Conservation (phyloP, 2,888 invertebrate species). For the Lochmaea capreae region DNA sequence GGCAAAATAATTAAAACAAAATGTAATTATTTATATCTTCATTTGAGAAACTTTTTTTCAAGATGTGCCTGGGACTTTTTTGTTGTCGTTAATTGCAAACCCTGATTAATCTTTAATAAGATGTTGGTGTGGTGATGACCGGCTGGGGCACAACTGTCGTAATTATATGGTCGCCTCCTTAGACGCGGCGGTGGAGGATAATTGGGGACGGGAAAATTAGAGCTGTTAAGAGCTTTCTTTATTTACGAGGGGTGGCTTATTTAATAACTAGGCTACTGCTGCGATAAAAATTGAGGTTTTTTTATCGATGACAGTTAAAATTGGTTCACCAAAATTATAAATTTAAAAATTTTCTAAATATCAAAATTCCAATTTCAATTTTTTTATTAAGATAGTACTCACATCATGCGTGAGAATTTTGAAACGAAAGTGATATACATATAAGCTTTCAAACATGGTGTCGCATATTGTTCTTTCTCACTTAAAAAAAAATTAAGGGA, state of each 20-base stretch:
- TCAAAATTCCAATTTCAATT: no score
- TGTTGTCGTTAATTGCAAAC: constrained; percentile 58
- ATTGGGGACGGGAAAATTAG: constrained; percentile 55
- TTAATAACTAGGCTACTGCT: constrained; percentile 31
- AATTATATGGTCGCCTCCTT: constrained; percentile 58
- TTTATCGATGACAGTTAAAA: not conserved
- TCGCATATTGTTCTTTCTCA: no score
- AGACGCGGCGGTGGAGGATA: constrained; percentile 46
- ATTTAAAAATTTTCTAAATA: no score
- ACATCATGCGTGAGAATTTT: no score
- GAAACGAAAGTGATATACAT: no score
- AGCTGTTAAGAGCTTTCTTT: constrained; percentile 53
- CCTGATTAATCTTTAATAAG: constrained; percentile 64
- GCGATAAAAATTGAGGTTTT: not conserved
- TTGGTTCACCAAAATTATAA: not conserved
- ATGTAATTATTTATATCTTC: constrained; percentile 44
- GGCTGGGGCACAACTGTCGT: constrained; percentile 61
- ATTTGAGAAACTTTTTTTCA: constrained; percentile 22
- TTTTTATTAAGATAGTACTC: no score
- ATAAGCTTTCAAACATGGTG: no score
- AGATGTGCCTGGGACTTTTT: constrained; percentile 44
- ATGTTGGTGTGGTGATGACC: constrained; percentile 54
- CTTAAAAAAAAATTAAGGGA: no score
- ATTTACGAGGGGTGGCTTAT: constrained; percentile 48
- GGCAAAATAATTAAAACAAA: constrained; percentile 38